Evolutionary conservation across 1,140 invertebrate species (phyloP), one percentile per base, ranked within the genome.

Genomic region (Eumeta japonica): DNA sequence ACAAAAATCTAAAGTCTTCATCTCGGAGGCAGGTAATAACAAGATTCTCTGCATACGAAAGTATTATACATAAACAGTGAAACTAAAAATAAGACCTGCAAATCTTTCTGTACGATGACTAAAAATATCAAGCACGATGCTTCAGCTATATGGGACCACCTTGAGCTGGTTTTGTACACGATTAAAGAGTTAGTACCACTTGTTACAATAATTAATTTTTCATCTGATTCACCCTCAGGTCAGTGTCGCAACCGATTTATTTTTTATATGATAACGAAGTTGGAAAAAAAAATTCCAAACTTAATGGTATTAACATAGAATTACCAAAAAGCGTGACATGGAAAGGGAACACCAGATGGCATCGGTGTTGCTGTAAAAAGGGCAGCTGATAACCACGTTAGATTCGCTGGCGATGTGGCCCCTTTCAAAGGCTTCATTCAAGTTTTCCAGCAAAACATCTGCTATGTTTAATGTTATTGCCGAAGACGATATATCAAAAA

Each of bases 321-420:
- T 36, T 45, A 42, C 24, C 28, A 3, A 27, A 41, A 44, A 28
- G 19, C 38, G 7, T 41, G 48, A 13, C 44, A 50, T 19, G 48
- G 44, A 1, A 50, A 50, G 18, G 44, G 48, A 3, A 44, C 48
- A 0, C 41, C 48, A 10, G 44, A 50, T 37, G 44, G 48, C 2
- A 17, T 50, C 7, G 48, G 48, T 11, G 44, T 30, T n/a, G 37
- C 38, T 1, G 1, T 48, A 19, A 48, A 48, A 19, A 11, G 39
- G 16, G 40, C 42, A 12, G 46, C 39, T 3, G 46, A 45, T 28
- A 10, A 34, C 9, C 11, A 18, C 13, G 42, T 43, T 3, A 10
- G 12, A 3, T 39, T 14, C 40, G 45, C 37, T 20, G 13, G 17
- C 11, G 45, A 47, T 18, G 19, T 47, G 3, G 30, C 30, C 7